phyloP scores from a whole-genome alignment of 2,888 invertebrate species.

The Drosophila prolongata region DNA sequence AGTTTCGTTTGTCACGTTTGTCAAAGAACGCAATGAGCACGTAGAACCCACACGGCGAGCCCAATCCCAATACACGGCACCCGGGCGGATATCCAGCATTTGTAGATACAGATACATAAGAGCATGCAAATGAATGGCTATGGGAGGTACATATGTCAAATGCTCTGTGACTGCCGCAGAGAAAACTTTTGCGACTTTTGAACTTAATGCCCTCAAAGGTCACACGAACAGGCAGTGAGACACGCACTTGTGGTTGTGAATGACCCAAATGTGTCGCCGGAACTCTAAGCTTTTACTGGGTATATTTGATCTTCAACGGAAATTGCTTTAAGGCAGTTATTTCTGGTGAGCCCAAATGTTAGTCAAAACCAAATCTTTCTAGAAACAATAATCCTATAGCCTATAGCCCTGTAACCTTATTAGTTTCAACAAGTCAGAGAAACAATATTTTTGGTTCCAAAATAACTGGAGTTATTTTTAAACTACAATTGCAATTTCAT shows the following conservation, averaged over 20 bases:
- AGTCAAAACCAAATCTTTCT: background rate
- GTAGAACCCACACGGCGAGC: slow-evolving; percentile 60
- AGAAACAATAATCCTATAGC: background rate
- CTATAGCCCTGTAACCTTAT: background rate
- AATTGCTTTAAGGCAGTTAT: background rate
- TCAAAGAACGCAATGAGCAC: slow-evolving; percentile 56
- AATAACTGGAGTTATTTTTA: too few relatives aligned
- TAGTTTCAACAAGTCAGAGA: background rate
- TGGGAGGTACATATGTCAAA: slow-evolving; percentile 58
- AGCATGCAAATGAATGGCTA: slow-evolving; percentile 57
- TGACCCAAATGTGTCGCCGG: slow-evolving; percentile 35
- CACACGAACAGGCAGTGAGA: slow-evolving; percentile 45
- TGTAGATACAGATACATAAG: slow-evolving; percentile 26
- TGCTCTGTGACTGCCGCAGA: slow-evolving; percentile 39
- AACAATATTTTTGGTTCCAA: background rate
- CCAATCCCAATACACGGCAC: background rate
- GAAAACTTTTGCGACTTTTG: slow-evolving; percentile 64
- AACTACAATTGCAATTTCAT: too few relatives aligned
- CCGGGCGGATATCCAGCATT: slow-evolving; percentile 38
- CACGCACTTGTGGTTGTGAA: slow-evolving; percentile 12
- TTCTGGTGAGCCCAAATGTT: background rate
- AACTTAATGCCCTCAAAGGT: slow-evolving; percentile 65
- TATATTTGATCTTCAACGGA: background rate
- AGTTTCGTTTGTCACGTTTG: slow-evolving; percentile 55
- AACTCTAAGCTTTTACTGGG: slow-evolving; percentile 1